phyloP scores from a whole-genome alignment of 2,888 invertebrate species.

The Nomada fucata region DNA sequence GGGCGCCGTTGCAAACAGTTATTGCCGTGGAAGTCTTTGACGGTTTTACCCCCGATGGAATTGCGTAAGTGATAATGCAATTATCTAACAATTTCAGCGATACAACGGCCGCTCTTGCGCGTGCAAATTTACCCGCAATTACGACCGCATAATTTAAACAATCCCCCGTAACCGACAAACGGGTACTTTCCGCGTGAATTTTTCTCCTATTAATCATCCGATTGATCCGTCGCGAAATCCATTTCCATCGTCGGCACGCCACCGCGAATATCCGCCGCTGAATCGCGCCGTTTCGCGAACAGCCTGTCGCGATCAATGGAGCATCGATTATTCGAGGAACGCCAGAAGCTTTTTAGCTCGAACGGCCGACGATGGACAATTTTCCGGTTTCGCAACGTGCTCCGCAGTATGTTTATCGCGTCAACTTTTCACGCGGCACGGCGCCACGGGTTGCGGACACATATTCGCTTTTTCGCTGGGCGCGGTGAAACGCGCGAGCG shows the following conservation, averaged over 20 bases:
- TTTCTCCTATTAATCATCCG: constrained; percentile 8
- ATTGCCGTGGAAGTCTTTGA: constrained; percentile 54
- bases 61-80: constrained; percentile 58
- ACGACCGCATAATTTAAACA: constrained; percentile 28
- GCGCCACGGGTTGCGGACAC: background rate
- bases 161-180: constrained; percentile 3
- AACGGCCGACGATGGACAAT: background rate
- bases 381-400: constrained; percentile 34
- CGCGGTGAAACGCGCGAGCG: background rate
- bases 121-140: constrained; percentile 25
- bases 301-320: background rate
- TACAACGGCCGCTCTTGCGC: constrained; percentile 4
- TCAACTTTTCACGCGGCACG: constrained; percentile 28
- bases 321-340: constrained; percentile 5
- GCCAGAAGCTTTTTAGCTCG: constrained; percentile 2
- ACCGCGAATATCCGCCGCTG: background rate
- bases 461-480: constrained; percentile 25
- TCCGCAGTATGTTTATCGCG: constrained; percentile 3
- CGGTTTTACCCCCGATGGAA: constrained; percentile 42
- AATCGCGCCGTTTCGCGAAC: background rate
- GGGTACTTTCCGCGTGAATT: constrained; percentile 14
- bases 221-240: background rate
- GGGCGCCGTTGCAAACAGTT: constrained; percentile 47
- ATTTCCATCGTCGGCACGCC: background rate
- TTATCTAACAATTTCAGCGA: constrained; percentile 55